Conservation (phyloP, 37 sponge, comb jelly and placozoan genomes). For the Beroe ovata region DNA sequence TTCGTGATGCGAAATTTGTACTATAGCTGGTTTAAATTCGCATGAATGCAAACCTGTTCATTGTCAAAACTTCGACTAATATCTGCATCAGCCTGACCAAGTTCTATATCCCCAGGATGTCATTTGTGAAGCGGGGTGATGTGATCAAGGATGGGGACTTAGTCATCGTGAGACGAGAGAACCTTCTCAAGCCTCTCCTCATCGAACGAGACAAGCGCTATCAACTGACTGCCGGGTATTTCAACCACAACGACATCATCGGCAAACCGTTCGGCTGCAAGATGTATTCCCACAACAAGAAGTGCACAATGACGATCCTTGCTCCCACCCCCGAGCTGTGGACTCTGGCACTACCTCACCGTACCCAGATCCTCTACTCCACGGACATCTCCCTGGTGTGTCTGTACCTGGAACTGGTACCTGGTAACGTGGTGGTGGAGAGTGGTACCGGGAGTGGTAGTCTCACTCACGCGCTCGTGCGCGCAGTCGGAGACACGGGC, state of each 20-base stretch:
- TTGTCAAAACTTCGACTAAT: no score
- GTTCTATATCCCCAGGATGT: no score
- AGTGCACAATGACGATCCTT: conserved; percentile 74
- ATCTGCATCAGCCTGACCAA: no score
- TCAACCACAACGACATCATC: conserved; percentile 81
- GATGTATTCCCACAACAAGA: conserved; percentile 82
- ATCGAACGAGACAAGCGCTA: conserved; percentile 72
- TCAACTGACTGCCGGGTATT: conserved; percentile 73
- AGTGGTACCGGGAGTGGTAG: conserved; percentile 95
- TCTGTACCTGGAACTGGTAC: conserved; percentile 79
- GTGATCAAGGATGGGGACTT: conserved; percentile 76
- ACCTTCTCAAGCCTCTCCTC: conserved; percentile 10
- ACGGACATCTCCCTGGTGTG: conserved; percentile 83
- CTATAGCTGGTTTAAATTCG: no score
- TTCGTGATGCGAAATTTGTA: no score
- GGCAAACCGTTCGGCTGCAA: conserved; percentile 87
- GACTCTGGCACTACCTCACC: conserved; percentile 91
- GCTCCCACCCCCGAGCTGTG: conserved; percentile 95
- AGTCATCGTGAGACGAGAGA: conserved; percentile 73
- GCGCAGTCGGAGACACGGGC: conserved; percentile 87
- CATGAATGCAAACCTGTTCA: no score
- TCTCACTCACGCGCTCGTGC: conserved; percentile 86
- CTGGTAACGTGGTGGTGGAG: conserved; percentile 78
- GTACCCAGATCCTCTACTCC: conserved; percentile 94
- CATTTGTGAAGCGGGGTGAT: conserved; percentile 72